A percentile compares a stretch with the other conserved stretches of the same genome.
Conservation (phyloP, 2,888 invertebrate genomes). For the Orchestes rusci region DNA sequence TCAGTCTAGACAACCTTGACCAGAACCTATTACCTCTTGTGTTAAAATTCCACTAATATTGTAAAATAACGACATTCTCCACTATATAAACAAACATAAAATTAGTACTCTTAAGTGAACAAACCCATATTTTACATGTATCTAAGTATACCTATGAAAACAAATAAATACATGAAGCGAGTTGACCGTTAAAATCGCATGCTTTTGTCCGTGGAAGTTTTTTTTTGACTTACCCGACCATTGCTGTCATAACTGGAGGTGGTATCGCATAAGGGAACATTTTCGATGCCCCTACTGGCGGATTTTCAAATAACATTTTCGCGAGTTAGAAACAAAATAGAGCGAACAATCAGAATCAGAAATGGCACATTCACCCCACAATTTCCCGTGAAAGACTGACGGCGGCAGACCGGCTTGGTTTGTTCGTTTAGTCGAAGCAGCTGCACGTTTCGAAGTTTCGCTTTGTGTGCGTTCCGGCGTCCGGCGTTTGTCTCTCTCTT, state of each 20-base stretch:
- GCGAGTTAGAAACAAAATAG: slow-evolving; percentile 14
- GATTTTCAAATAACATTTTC: slow-evolving; percentile 64
- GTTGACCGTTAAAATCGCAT: no score
- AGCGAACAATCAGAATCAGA: slow-evolving; percentile 8
- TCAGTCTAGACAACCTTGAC: no score
- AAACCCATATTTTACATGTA: no score
- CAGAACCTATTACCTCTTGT: no score
- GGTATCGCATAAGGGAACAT: slow-evolving; percentile 66
- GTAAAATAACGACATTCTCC: no score
- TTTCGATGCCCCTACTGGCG: slow-evolving; percentile 51
- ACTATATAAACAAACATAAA: no score
- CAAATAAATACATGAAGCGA: no score
- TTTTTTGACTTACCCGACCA: slow-evolving; percentile 40
- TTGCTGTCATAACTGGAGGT: slow-evolving; percentile 51
- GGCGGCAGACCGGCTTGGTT: slow-evolving; percentile 15
- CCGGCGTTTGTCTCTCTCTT: background rate
- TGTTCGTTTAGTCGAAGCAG: slow-evolving; percentile 22
- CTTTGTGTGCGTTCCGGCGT: background rate
- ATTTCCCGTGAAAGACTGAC: slow-evolving; percentile 28
- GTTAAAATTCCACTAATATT: no score
- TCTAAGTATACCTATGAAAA: no score
- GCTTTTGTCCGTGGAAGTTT: no score
- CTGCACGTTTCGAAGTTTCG: slow-evolving; percentile 27
- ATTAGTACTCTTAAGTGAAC: no score
- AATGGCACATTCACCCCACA: slow-evolving; percentile 34